Evolutionary conservation across 2,888 invertebrate genomes (phyloP), one percentile per base, ranked within the genome.

Genomic region (Rhamnusium bicolor): DNA sequence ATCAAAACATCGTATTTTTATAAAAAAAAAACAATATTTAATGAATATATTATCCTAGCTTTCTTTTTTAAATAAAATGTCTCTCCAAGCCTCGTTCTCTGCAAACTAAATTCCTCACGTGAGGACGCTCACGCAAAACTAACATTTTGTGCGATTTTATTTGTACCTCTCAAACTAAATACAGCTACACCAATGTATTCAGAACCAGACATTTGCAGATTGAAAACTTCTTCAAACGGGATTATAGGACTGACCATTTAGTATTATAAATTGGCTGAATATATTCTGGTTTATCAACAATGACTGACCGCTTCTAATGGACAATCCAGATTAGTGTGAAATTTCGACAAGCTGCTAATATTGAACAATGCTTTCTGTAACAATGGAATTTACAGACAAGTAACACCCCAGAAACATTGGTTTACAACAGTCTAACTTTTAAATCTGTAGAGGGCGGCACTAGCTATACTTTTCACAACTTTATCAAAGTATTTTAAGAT

Each of bases 381-480:
- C 78, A 78, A 78, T 71, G 62, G 76, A 74, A 74, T 73, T 76
- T 76, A 76, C 65, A 69, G 78, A 78, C 74, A 78, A 74, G 74
- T 78, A 76, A 78, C 78, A 78, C 78, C 70, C 69, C 54, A 70
- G 72, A 78, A 73, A 73, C 74, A 73, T 54, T 73, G 70, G 56
- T 71, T 61, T 69, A 61, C 66, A 66, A 69, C 51, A 62, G 67
- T 47, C 65, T 63, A 73, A 69, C 66, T 69, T 54, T 65, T 60
- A 32, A 14, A 58, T 6, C 6, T 10, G 1, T 54, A 21, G 4
- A 54, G n/a, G 24, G 24, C 24, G 10, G n/a, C n/a, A n/a, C n/a
- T n/a, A n/a, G n/a, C n/a, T n/a, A n/a, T n/a, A n/a, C n/a, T n/a
- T n/a, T n/a, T n/a, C n/a, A n/a, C n/a, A n/a, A n/a, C n/a, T n/a